phyloP scores from a whole-genome alignment of 2,797 vertebrate genomes.

The Erethizon dorsatum region DNA sequence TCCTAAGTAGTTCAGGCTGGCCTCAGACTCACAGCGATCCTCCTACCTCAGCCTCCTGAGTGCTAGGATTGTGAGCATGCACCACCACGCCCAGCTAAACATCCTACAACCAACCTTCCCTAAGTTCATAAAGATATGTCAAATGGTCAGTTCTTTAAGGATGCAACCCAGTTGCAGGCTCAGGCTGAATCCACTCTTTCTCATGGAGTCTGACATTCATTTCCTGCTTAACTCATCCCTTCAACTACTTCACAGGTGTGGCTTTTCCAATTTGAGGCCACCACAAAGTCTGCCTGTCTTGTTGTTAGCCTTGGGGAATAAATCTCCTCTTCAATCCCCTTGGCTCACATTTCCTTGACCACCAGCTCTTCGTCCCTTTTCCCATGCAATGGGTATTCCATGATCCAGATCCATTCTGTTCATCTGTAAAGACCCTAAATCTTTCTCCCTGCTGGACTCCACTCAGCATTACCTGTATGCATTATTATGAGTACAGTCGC shows the following conservation, averaged over 20 bases:
- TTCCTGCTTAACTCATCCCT: neutral
- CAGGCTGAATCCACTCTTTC: neutral
- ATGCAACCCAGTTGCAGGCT: neutral
- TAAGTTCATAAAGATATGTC: neutral
- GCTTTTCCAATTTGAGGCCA: neutral
- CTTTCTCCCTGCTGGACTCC: neutral
- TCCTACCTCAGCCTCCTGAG: neutral
- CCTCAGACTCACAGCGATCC: neutral
- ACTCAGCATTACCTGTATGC: neutral
- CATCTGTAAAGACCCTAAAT: neutral
- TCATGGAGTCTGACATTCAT: neutral
- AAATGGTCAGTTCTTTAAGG: neutral
- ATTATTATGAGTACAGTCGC: neutral
- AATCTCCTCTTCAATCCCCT: too few relatives aligned
- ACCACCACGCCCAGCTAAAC: neutral
- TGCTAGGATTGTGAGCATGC: neutral
- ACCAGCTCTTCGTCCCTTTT: neutral
- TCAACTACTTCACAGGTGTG: neutral
- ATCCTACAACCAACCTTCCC: neutral
- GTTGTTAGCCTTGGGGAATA: neutral
- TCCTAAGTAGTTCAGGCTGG: neutral
- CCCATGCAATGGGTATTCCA: too few relatives aligned
- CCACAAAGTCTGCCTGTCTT: neutral
- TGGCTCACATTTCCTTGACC: neutral
- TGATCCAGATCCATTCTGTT: neutral